Evolutionary conservation across 2,888 invertebrate species (phyloP), one percentile per base, ranked within the genome.

Genomic region (Drosophila greeni): DNA sequence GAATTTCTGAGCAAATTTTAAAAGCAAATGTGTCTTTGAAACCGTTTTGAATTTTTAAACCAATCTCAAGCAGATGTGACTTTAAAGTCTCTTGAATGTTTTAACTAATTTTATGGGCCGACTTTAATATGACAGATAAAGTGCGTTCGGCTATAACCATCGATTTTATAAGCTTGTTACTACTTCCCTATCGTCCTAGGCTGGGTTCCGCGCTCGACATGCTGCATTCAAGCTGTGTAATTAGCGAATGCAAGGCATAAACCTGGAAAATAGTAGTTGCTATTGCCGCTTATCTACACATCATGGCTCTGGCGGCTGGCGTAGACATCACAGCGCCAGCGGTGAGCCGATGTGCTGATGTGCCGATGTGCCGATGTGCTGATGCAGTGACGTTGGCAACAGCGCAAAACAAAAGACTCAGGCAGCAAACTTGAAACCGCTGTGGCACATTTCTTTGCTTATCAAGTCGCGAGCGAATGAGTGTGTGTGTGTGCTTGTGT

Each of bases 281-380:
- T 29, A 51, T 42, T 47, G 61, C 53, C 37, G 56, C 48, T 52
- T 66, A 37, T 37, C 26, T 49, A 39, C 36, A 59, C 37, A 24
- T 31, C 31, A 18, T 33, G 31, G 43, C 23, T 20, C 23, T 14
- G 24, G 59, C 51, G 36, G 62, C 60, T 51, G 43, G 20, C 47
- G 81, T 54, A 79, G 79, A 79, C 79, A 79, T 56, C 40, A 29
- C 78, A 80, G 79, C 78, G 78, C 82, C 79, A 81, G 53, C 42
- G 61, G 26, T 23, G 34, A 29, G 20, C 26, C 45, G 29, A 14
- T 29, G 18, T 29, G 45, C 12, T 18, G 40, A 37, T 20, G 20
- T n/a, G n/a, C n/a, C 42, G 61, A 20, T 23, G 34, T 23, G 20
- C 26, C 45, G 29, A 14, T 29, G 18, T 29, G 45, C 12, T 18